Evolutionary conservation across 2,797 vertebrate genomes (phyloP), one percentile per base, ranked within the genome.

Genomic region (Chrysolophus pictus): DNA sequence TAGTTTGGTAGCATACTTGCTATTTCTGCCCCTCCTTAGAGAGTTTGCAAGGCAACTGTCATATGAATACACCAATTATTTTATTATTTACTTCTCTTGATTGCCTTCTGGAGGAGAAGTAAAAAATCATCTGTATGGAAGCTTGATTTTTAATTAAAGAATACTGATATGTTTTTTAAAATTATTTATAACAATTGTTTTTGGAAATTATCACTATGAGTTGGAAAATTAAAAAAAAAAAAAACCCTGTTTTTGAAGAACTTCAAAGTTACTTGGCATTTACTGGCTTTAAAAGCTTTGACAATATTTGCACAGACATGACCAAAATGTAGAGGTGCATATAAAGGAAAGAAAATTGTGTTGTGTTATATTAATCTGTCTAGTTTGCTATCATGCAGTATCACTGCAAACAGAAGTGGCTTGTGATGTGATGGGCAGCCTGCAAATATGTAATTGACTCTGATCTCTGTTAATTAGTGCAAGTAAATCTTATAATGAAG

Each of bases 381-480:
- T 97, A 88, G 65, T 47, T 95, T 89, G 96, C 97, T 98, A 98
- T 98, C 98, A 97, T 97, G 97, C 97, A 97, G 79, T 97, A 98
- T 98, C 98, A 98, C 95, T 94, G 91, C 96, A 98, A 98, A 98
- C 29, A 96, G 96, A 97, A 95, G 97, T 98, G 97, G 97, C 97
- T 97, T 98, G 98, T 98, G 98, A 98, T 97, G 86, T 94, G 95
- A 96, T 97, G 92, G 96, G 95, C 93, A 96, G 97, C 97, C 97
- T 98, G 97, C 95, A 97, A 97, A 98, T 98, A 98, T 97, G 97
- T 98, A 98, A 98, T 98, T 98, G 97, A 97, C 95, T 97, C 97
- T 98, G 95, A 98, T 98, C 97, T 97, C 97, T 97, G 96, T 98
- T 99, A 98, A 98, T 98, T 98, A 98, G 97, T 93, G 91, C 97